phyloP scores from a whole-genome alignment of 2,797 vertebrate genomes.

The Coreius guichenoti region DNA sequence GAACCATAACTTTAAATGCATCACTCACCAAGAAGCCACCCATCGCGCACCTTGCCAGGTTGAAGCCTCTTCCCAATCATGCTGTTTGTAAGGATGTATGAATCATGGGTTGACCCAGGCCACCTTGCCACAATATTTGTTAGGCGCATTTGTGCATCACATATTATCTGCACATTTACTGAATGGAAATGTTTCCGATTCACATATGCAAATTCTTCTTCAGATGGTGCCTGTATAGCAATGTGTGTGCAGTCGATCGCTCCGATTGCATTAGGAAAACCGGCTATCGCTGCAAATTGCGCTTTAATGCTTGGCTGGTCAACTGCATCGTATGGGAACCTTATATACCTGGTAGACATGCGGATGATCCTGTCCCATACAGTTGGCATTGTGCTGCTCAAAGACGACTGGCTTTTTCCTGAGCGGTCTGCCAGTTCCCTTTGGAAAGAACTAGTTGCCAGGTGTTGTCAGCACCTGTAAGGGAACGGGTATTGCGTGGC shows the following conservation, averaged over 20 bases:
- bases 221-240: too few species aligned
- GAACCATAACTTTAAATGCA: not conserved
- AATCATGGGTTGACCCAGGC: constrained; percentile 1
- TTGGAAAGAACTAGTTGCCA: constrained; percentile 1
- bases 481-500: not conserved
- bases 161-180: too few species aligned
- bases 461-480: not conserved
- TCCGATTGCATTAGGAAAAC: too few species aligned
- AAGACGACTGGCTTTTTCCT: too few species aligned
- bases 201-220: not conserved
- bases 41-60: not conserved
- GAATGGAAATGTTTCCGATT: not conserved
- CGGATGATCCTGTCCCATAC: too few species aligned
- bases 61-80: not conserved
- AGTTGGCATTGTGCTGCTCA: too few species aligned
- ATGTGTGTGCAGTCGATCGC: too few species aligned
- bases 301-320: not conserved
- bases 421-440: too few species aligned
- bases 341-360: not conserved
- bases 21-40: not conserved
- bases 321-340: not conserved
- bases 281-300: not conserved
- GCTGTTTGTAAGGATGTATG: constrained; percentile 4
- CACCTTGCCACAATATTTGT: not conserved
- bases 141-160: not conserved